Evolutionary conservation across 1,140 invertebrate species (phyloP).

Genomic region (Trachymyrmex cornetzi): DNA sequence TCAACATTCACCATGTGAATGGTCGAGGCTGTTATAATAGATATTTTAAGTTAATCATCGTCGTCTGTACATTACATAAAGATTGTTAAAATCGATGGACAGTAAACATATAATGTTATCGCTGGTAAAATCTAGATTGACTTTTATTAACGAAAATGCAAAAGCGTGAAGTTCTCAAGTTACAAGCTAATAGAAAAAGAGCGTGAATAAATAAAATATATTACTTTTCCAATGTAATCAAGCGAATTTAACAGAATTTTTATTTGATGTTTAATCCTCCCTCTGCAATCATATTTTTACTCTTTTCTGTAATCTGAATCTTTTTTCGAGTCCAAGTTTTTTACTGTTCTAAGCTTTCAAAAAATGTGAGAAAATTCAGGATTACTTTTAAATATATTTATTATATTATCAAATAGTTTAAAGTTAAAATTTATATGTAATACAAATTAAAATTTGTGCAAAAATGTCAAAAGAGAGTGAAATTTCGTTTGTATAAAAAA

Average conservation of each 20-base stretch:
- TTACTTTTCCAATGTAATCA: background rate
- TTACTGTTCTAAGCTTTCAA: no score
- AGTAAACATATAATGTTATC: slow-evolving; percentile 1
- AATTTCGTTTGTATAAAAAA: no score
- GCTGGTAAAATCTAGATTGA: background rate
- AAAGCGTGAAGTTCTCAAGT: background rate
- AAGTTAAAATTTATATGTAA: no score
- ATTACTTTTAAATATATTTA: no score
- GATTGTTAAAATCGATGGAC: slow-evolving; percentile 4
- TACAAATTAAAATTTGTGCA: no score
- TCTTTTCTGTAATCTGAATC: no score
- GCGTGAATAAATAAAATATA: background rate
- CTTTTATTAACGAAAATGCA: slow-evolving; percentile 2
- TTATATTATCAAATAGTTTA: no score
- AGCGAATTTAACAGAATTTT: slow-evolving; percentile 4
- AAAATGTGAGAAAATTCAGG: no score
- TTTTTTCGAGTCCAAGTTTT: no score
- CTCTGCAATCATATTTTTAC: no score
- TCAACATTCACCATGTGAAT: background rate
- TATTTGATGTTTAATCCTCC: background rate
- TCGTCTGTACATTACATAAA: background rate
- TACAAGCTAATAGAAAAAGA: background rate
- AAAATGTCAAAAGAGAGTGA: no score
- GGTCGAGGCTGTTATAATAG: slow-evolving; percentile 34
- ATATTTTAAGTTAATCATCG: slow-evolving; percentile 7